These are phyloP conservation scores for Cisticola juncidis DNA, from an alignment of 2,113 vertebrate species.

Conservation along the genomic window DNA sequence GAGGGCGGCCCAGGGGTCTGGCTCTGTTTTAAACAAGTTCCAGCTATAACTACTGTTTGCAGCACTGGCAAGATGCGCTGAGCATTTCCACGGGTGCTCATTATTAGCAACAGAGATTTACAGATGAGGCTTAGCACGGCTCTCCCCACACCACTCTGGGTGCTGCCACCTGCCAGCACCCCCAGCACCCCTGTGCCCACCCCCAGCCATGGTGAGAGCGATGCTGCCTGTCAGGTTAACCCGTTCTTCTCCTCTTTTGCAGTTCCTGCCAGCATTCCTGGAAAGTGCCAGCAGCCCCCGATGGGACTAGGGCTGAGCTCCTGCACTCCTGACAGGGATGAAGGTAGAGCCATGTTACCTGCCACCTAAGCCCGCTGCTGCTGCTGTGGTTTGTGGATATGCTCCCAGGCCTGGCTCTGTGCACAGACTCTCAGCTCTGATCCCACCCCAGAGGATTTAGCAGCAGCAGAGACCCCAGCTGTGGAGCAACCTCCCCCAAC, in stretches of 20 bases:
- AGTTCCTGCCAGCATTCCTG: background rate
- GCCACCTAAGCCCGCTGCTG: slow-evolving; percentile 55
- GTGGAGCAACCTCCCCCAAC: slow-evolving; percentile 71
- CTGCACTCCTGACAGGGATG: slow-evolving; percentile 77
- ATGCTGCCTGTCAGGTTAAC: background rate
- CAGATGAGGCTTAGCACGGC: background rate
- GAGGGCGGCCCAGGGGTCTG: background rate
- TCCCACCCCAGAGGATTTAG: slow-evolving; percentile 69
- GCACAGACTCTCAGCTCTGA: slow-evolving; percentile 77
- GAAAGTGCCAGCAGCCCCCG: background rate
- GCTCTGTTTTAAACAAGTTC: background rate
- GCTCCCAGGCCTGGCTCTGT: slow-evolving; percentile 58
- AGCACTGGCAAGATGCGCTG: background rate
- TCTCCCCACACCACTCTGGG: accelerated
- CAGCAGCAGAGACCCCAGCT: slow-evolving; percentile 36
- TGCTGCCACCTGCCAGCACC: background rate
- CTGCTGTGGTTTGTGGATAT: slow-evolving; percentile 71
- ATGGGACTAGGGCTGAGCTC: slow-evolving; percentile 63
- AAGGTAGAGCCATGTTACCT: slow-evolving; percentile 71
- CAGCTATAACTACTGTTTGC: background rate
- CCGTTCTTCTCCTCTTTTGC: slow-evolving; percentile 1
- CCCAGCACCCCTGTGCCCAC: accelerated
- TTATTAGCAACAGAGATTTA: background rate
- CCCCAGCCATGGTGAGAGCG: accelerated
- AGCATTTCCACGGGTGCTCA: accelerated